phyloP scores from a whole-genome alignment of 2,797 vertebrate genomes.

The Ctenosaura bakeri region DNA sequence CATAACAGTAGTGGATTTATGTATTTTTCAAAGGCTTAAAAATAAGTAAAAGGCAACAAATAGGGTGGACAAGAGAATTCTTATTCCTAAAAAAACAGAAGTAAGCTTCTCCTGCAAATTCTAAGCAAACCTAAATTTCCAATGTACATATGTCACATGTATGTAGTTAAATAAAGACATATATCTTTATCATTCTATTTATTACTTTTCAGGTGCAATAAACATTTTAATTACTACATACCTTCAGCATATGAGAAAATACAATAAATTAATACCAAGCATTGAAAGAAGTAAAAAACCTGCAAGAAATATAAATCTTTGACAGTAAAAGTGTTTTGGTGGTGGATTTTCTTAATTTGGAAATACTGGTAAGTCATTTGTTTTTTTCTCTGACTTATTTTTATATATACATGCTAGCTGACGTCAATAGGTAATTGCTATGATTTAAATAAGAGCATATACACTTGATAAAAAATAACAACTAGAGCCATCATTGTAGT shows the following conservation, averaged over 20 bases:
- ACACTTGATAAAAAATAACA: not conserved
- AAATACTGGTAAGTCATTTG: not conserved
- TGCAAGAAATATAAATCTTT: not conserved
- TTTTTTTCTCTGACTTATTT: no score
- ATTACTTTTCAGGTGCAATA: not conserved
- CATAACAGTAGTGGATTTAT: slow-evolving; percentile 40
- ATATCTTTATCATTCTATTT: not conserved
- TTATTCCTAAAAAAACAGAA: not conserved
- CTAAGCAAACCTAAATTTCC: not conserved
- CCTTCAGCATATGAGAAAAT: not conserved
- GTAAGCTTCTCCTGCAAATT: not conserved
- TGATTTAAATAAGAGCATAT: not conserved
- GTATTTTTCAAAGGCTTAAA: not conserved
- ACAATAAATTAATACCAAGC: not conserved
- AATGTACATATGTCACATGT: not conserved
- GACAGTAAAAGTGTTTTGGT: not conserved
- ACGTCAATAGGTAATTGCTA: not conserved
- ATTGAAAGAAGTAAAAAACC: not conserved
- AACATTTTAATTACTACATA: not conserved
- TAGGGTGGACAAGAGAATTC: not conserved
- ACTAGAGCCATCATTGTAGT: not conserved
- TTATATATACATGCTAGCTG: not conserved
- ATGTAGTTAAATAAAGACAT: not conserved
- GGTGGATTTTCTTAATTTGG: not conserved
- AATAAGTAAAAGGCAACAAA: not conserved